Percentiles rank a stretch among this genome's conserved stretches.
Evolutionary conservation across 2,113 vertebrate species (phyloP).

Genomic region (Myotis brandtii): DNA sequence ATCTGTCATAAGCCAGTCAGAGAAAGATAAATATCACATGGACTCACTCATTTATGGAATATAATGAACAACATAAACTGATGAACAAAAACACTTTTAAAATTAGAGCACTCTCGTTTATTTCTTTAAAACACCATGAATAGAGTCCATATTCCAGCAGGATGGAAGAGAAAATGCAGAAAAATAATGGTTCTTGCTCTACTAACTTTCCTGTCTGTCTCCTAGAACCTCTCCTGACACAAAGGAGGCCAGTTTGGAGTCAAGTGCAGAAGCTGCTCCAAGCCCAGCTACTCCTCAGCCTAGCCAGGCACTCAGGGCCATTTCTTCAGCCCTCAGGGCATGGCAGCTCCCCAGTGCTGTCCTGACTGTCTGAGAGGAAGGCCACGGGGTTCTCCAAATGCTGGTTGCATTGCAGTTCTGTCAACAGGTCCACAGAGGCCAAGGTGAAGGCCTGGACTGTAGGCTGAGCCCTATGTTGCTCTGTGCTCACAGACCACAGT

Average conservation of each 20-base stretch:
- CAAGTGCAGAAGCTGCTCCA: neutral
- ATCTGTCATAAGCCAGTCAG: too few species aligned
- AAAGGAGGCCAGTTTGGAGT: neutral
- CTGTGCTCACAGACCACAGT: neutral
- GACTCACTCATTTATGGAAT: too few species aligned
- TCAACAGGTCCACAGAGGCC: neutral
- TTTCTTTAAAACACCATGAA: neutral
- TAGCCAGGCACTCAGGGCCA: neutral
- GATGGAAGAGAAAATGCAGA: neutral
- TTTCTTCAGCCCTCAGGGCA: neutral
- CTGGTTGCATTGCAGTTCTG: accelerated
- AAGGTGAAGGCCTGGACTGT: accelerated
- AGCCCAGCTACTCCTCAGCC: neutral
- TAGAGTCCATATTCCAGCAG: neutral
- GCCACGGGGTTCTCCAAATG: too few species aligned
- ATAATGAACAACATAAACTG: too few species aligned
- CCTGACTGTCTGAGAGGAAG: neutral
- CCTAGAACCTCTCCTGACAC: neutral
- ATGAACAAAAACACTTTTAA: neutral
- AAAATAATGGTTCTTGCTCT: neutral
- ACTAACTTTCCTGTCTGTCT: neutral
- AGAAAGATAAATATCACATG: too few species aligned
- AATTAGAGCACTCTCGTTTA: neutral
- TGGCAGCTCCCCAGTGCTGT: neutral
- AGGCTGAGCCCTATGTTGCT: accelerated